Percentiles rank a stretch among this genome's conserved stretches.
Conservation (phyloP, 2,797 vertebrate genomes). For the Lacerta bilineata region DNA sequence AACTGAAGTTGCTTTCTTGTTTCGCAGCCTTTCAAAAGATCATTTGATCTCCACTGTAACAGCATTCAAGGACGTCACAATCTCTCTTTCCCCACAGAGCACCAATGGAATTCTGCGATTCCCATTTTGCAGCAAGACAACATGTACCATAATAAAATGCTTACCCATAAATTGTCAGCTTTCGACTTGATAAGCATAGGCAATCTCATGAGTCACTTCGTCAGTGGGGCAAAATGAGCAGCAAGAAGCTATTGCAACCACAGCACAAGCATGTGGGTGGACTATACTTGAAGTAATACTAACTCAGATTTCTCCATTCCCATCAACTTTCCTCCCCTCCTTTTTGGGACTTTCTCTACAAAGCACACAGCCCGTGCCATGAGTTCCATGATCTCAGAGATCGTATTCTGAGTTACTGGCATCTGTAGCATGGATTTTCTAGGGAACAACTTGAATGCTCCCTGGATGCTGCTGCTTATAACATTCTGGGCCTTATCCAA, state of each 20-base stretch:
- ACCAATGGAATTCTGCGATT: background rate
- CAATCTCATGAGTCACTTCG: background rate
- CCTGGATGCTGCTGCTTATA: background rate
- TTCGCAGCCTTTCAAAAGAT: background rate
- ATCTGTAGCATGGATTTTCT: background rate
- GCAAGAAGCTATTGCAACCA: background rate
- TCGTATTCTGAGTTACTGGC: background rate
- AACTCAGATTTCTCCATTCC: background rate
- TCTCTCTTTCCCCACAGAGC: background rate
- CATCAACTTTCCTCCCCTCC: background rate
- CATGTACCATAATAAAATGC: background rate
- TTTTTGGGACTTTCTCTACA: background rate
- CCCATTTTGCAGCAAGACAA: background rate
- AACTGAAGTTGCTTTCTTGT: background rate
- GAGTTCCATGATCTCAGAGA: background rate
- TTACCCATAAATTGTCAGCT: background rate
- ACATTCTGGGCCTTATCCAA: background rate
- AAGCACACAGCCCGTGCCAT: background rate
- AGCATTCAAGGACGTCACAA: background rate
- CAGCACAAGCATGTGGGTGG: background rate
- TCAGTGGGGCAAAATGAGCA: background rate
- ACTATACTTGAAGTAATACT: background rate
- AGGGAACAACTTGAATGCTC: background rate
- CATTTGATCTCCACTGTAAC: background rate
- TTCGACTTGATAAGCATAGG: background rate